These are phyloP conservation scores for Cheilosia variabilis DNA, from an alignment of 2,888 invertebrate genomes.

Conservation along the genomic window DNA sequence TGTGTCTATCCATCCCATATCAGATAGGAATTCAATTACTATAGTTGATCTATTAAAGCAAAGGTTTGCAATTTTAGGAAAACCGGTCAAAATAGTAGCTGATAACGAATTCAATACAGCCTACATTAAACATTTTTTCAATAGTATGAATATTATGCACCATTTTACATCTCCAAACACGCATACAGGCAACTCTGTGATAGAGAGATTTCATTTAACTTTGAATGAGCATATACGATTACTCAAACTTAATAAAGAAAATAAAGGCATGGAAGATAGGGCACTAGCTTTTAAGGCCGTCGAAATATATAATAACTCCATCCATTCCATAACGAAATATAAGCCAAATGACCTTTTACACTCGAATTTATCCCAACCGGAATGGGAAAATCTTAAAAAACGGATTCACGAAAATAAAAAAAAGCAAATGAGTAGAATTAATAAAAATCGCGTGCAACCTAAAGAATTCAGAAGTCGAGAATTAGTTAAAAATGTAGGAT, in stretches of 20 bases:
- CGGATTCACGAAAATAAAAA: not conserved
- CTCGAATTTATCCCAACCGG: no score
- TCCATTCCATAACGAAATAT: no score
- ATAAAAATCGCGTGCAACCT: not conserved
- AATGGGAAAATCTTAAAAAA: not conserved
- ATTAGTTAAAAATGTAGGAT: conserved; percentile 62
- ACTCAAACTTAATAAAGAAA: not conserved
- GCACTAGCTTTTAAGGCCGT: no score
- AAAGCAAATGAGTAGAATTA: not conserved
- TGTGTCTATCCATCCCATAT: conserved; percentile 11
- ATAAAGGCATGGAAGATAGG: conserved; percentile 23
- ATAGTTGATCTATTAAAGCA: conserved; percentile 24
- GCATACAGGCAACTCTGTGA: conserved; percentile 39
- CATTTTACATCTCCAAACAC: conserved; percentile 41
- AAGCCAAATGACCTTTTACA: no score
- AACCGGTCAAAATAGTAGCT: conserved; percentile 30
- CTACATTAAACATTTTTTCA: conserved; percentile 19
- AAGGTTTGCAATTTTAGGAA: conserved; percentile 22
- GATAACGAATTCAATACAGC: conserved; percentile 42
- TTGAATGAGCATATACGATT: conserved; percentile 41
- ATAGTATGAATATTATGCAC: conserved; percentile 7
- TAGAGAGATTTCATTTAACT: conserved; percentile 45
- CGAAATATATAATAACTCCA: no score
- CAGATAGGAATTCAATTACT: conserved; percentile 38
- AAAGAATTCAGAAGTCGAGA: conserved; percentile 16